A percentile compares a stretch with the other conserved stretches of the same genome.
These are phyloP conservation scores for Apteryx mantelli DNA, from an alignment of 2,113 vertebrate genomes.

Conservation along the genomic window DNA sequence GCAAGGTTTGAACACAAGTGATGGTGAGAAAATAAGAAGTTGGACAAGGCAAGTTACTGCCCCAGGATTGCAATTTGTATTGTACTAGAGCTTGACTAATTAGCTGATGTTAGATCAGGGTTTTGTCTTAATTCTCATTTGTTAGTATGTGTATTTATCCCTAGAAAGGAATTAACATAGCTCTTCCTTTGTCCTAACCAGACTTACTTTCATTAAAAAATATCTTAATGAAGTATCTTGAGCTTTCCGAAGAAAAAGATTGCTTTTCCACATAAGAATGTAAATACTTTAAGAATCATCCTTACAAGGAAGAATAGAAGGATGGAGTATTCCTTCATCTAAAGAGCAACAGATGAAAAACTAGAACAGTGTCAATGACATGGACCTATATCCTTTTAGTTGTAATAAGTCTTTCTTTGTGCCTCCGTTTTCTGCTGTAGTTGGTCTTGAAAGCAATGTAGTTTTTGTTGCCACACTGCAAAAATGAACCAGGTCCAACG, in stretches of 20 bases:
- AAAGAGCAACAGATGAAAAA: neutral
- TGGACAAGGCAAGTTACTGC: neutral
- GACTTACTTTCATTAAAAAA: neutral
- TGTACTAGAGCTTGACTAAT: neutral
- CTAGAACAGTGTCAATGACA: neutral
- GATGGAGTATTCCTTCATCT: neutral
- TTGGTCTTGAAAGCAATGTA: neutral
- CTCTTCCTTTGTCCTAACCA: neutral
- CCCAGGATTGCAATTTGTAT: neutral
- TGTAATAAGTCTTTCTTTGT: neutral
- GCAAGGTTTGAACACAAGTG: neutral
- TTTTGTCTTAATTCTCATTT: neutral
- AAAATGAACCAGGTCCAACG: neutral
- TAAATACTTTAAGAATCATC: neutral
- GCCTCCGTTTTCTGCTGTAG: neutral
- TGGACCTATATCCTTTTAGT: neutral
- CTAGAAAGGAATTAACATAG: neutral
- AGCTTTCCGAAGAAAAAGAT: neutral
- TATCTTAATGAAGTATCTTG: neutral
- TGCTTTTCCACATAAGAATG: neutral
- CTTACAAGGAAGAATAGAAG: neutral
- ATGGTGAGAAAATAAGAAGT: neutral
- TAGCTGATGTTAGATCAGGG: neutral
- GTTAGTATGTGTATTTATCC: neutral
- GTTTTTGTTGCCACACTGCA: neutral